Evolutionary conservation across 2,797 vertebrate genomes (phyloP).

Genomic region (Cyclopterus lumpus): DNA sequence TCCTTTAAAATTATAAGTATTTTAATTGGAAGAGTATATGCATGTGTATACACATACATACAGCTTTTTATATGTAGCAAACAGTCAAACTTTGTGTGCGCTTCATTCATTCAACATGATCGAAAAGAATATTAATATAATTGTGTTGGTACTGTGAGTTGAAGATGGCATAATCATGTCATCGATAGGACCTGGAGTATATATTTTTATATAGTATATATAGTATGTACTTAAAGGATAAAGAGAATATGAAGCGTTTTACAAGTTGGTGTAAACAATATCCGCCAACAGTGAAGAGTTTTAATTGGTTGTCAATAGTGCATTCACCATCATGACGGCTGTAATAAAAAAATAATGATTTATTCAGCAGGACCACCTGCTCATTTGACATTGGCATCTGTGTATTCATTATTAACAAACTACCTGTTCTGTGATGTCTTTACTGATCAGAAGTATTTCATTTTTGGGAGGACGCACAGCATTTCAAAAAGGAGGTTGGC

Average conservation of each 20-base stretch:
- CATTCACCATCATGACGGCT: neutral
- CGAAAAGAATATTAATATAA: constrained; percentile 3
- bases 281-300: neutral
- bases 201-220: neutral
- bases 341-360: neutral
- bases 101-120: constrained; percentile 15
- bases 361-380: neutral
- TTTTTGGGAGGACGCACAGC: constrained; percentile 90
- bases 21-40: too few species aligned
- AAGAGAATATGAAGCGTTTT: constrained; percentile 8
- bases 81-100: neutral
- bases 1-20: too few species aligned
- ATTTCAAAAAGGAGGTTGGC: constrained; percentile 97
- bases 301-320: neutral
- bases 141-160: constrained; percentile 10
- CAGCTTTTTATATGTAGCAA: neutral
- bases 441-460: constrained; percentile 79
- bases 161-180: constrained; percentile 38
- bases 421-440: neutral
- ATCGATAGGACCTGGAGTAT: constrained; percentile 15
- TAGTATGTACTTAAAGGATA: constrained; percentile 6
- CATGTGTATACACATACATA: too few species aligned
- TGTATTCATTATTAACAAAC: neutral
- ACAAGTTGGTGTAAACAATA: neutral
- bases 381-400: neutral